phyloP scores from a whole-genome alignment of 2,113 vertebrate genomes.

The Ailurus styani region DNA sequence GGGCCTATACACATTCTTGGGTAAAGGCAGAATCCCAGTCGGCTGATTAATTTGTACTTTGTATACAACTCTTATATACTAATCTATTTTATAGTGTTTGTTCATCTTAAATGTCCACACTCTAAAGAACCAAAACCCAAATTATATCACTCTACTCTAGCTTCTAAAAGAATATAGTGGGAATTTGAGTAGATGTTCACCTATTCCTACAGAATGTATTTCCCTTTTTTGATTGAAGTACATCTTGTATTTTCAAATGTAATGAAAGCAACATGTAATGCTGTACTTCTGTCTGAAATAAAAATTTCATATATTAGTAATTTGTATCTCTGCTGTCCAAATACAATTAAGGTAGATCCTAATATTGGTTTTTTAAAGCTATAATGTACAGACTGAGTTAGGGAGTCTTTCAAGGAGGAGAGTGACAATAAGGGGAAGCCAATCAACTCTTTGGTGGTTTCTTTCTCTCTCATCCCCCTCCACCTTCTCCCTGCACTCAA shows the following conservation, averaged over 20 bases:
- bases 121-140: neutral
- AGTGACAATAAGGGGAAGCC: neutral
- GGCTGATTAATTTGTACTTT: neutral
- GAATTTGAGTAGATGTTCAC: neutral
- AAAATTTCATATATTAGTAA: neutral
- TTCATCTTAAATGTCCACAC: neutral
- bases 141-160: neutral
- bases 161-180: neutral
- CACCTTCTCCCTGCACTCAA: too few species aligned
- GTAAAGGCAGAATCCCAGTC: neutral
- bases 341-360: neutral
- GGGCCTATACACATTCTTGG: neutral
- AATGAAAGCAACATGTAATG: neutral
- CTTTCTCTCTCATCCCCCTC: neutral
- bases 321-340: neutral
- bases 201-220: neutral
- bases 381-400: neutral
- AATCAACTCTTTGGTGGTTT: rapidly evolving
- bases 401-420: neutral
- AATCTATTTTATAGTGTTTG: neutral
- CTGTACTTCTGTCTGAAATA: neutral
- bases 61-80: neutral
- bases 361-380: neutral
- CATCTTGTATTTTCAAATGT: neutral
- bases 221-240: neutral